A percentile compares a stretch with the other conserved stretches of the same genome.
Conservation (phyloP, 2,113 vertebrate species). For the Apodemus speciosus region DNA sequence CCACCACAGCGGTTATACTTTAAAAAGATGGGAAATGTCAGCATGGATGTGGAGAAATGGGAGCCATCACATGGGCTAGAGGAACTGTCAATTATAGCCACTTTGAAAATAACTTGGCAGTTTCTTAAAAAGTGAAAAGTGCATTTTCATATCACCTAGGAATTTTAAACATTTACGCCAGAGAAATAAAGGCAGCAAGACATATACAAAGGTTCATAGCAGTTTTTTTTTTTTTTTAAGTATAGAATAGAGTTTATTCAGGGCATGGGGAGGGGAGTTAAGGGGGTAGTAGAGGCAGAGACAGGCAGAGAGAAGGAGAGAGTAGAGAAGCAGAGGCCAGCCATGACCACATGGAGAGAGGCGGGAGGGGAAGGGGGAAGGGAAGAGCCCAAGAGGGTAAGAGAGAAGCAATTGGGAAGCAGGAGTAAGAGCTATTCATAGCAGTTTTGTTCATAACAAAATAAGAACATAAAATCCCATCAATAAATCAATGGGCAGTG, state of each 20-base stretch:
- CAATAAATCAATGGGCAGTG: not conserved
- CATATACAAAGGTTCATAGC: not conserved
- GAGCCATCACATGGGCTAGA: not conserved
- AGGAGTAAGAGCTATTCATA: too few species aligned
- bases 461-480: not conserved
- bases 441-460: constrained; percentile 6
- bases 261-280: too few species aligned
- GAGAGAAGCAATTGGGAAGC: too few species aligned
- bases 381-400: too few species aligned
- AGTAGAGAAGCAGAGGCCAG: too few species aligned
- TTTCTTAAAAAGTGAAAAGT: constrained; percentile 15
- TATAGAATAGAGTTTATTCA: too few species aligned
- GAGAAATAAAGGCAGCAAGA: not conserved
- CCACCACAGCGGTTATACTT: not conserved
- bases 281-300: too few species aligned
- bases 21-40: not conserved
- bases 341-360: too few species aligned
- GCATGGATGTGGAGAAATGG: not conserved
- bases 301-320: too few species aligned
- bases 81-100: not conserved
- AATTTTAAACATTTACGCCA: constrained; percentile 23
- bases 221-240: not conserved
- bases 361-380: too few species aligned
- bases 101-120: not conserved
- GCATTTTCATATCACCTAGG: not conserved